phyloP scores from a whole-genome alignment of 1,140 invertebrate genomes.

The Bombus waltoni region DNA sequence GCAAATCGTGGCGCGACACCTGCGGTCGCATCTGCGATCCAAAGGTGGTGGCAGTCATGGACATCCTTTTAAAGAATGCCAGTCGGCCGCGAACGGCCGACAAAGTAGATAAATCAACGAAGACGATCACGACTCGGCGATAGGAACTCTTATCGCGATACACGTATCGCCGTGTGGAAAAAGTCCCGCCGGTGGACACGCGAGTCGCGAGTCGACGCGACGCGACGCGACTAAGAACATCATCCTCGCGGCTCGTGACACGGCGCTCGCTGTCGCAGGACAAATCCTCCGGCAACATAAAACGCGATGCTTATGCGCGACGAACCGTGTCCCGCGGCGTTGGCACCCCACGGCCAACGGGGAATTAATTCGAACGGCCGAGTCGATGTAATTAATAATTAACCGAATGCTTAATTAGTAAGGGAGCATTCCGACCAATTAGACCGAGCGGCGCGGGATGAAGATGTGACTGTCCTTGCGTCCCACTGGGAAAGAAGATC shows the following conservation, averaged over 20 bases:
- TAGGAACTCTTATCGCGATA: conserved; percentile 15
- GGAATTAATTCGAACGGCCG: conserved; percentile 72
- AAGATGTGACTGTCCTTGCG: conserved; percentile 55
- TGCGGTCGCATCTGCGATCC: conserved; percentile 34
- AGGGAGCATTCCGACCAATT: conserved; percentile 70
- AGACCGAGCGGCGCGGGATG: conserved; percentile 55
- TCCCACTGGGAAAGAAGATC: conserved; percentile 66
- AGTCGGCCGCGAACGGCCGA: background rate
- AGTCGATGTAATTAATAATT: conserved; percentile 76
- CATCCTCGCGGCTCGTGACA: conserved; percentile 38
- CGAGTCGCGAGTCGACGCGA: background rate
- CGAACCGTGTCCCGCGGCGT: conserved; percentile 53
- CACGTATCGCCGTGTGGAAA: background rate
- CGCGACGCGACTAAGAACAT: conserved; percentile 25
- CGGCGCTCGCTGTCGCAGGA: conserved; percentile 56
- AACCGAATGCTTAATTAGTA: conserved; percentile 75
- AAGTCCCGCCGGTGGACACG: conserved; percentile 16
- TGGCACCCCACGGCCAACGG: conserved; percentile 58
- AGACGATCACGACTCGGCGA: conserved; percentile 21
- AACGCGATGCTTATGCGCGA: conserved; percentile 66
- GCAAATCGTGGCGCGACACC: conserved; percentile 41
- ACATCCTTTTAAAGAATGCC: conserved; percentile 11
- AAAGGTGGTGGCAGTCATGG: background rate
- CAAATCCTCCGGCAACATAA: conserved; percentile 58
- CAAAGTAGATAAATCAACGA: conserved; percentile 63